Conservation (phyloP, 2,797 vertebrate species). For the Chaenodraco wilsoni region DNA sequence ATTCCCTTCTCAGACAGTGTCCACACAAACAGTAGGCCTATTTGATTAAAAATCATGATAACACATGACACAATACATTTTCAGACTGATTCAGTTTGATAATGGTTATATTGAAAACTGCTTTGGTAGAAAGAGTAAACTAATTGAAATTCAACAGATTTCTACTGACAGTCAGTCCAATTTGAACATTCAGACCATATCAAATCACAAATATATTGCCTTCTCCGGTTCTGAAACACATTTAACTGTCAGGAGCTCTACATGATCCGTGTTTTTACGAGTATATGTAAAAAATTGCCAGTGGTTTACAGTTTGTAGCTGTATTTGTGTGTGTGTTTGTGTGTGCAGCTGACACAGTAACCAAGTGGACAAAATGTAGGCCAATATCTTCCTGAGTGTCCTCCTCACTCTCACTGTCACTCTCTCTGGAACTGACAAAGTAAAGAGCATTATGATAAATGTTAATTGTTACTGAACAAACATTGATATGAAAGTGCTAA, state of each 20-base stretch:
- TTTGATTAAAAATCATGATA: not conserved
- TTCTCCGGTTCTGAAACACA: not conserved
- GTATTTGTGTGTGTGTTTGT: not conserved
- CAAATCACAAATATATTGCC: conserved; percentile 10
- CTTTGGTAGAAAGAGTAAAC: conserved; percentile 6
- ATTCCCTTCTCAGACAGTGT: not conserved
- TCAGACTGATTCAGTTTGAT: not conserved
- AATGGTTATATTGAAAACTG: not conserved
- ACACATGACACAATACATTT: not conserved
- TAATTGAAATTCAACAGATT: conserved; percentile 15
- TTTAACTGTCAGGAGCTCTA: not conserved
- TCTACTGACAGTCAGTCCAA: not conserved
- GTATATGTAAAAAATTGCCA: not conserved
- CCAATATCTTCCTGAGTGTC: conserved; percentile 6
- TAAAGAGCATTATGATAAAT: not conserved
- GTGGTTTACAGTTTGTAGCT: not conserved
- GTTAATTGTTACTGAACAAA: not conserved
- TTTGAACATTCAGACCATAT: not conserved
- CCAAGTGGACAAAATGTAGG: conserved; percentile 20
- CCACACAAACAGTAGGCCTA: not conserved
- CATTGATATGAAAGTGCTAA: no score
- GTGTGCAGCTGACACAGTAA: not conserved
- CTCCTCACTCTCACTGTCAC: not conserved
- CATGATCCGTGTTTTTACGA: not conserved
- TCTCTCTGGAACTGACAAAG: not conserved